Conservation (phyloP, 2,113 vertebrate species). For the Austrofundulus limnaeus region DNA sequence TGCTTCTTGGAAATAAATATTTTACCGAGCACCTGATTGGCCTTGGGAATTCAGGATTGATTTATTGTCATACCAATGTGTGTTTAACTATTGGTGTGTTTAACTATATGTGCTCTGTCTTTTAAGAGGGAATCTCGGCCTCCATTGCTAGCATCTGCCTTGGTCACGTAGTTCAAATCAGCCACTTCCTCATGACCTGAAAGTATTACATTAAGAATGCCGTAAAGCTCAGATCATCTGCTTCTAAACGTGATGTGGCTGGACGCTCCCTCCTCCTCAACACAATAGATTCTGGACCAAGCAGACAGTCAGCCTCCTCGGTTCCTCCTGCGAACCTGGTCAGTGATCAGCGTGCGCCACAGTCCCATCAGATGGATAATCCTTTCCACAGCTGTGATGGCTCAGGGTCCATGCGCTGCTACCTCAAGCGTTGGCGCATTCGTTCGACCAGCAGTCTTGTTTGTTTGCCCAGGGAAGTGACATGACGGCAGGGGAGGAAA, state of each 20-base stretch:
- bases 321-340: slow-evolving; percentile 60
- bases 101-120: too few species aligned
- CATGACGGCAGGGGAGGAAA: slow-evolving; percentile 77
- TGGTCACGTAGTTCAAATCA: slow-evolving; percentile 64
- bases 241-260: slow-evolving; percentile 39
- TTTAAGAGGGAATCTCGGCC: slow-evolving; percentile 25
- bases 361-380: slow-evolving; percentile 68
- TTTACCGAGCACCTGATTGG: too few species aligned
- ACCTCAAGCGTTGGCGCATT: slow-evolving; percentile 54
- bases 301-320: slow-evolving; percentile 70
- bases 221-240: slow-evolving; percentile 39
- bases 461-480: slow-evolving; percentile 79
- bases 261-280: slow-evolving; percentile 40
- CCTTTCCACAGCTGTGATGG: slow-evolving; percentile 76
- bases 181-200: slow-evolving; percentile 59
- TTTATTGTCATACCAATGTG: too few species aligned
- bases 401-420: slow-evolving; percentile 20
- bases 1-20: too few species aligned
- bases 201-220: slow-evolving; percentile 43
- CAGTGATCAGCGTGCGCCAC: slow-evolving; percentile 60
- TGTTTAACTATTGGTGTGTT: too few species aligned
- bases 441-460: slow-evolving; percentile 59
- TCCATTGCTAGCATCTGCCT: slow-evolving; percentile 17
- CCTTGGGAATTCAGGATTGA: too few species aligned
- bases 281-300: slow-evolving; percentile 52